phyloP scores from a whole-genome alignment of 1,140 invertebrate genomes.

The Anthonomus grandis region DNA sequence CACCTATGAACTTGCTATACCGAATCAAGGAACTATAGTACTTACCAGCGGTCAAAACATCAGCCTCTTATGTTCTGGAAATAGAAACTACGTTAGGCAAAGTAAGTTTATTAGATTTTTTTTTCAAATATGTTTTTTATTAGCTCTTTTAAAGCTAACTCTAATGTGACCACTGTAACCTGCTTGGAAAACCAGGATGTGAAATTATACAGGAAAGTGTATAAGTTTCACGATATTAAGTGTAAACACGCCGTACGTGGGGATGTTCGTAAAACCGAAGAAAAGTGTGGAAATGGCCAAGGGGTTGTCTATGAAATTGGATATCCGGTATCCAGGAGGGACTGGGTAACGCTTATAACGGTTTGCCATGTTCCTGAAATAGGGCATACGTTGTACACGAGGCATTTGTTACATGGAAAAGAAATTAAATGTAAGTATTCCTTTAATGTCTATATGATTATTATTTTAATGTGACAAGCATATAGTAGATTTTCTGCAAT shows the following conservation, averaged over 20 bases:
- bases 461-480: too few species aligned
- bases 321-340: constrained; percentile 23
- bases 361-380: constrained; percentile 36
- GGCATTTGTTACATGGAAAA: constrained; percentile 36
- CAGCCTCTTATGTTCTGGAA: constrained; percentile 33
- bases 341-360: constrained; percentile 37
- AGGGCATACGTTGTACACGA: constrained; percentile 36
- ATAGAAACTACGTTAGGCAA: constrained; percentile 22
- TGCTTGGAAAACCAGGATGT: constrained; percentile 31
- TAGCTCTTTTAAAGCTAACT: constrained; percentile 18
- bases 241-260: constrained; percentile 37
- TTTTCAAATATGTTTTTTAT: too few species aligned
- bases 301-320: constrained; percentile 37
- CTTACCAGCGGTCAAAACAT: constrained; percentile 30
- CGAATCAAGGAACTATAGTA: constrained; percentile 30
- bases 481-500: background rate
- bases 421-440: constrained; percentile 38
- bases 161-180: constrained; percentile 31
- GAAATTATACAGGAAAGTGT: constrained; percentile 20
- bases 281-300: constrained; percentile 28
- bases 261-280: constrained; percentile 23
- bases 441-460: too few species aligned
- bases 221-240: constrained; percentile 28
- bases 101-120: background rate
- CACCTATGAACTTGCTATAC: constrained; percentile 31